Evolutionary conservation across 2,113 vertebrate species (phyloP), one percentile per base, ranked within the genome.

Genomic region (Catagonus wagneri): DNA sequence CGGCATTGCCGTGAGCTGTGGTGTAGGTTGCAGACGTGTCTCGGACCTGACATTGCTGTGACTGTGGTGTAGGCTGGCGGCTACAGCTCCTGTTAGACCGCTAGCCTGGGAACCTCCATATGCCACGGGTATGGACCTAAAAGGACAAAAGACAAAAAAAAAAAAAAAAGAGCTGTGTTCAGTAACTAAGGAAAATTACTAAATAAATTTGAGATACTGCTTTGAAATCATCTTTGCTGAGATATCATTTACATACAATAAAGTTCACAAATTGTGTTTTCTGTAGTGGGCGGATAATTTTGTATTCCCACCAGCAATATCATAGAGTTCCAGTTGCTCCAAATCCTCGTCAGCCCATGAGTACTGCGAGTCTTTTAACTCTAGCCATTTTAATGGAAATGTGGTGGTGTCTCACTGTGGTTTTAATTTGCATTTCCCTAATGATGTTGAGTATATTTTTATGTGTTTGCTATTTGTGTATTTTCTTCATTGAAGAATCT

Each of bases 351-450:
- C 32, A 79, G 52, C 20, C 1, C 8, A 74, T 69, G 36, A 13
- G 12, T 69, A 23, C 69, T 86, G 12, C 68, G 25, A 12, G 50
- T 36, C 44, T 83, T 50, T 69, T 17, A 36, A 36, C 83, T 71
- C 19, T 58, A 22, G 11, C 32, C 36, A 72, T 79, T 89, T 94
- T 74, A 16, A 32, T 75, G 44, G 54, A 2, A 34, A 32, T 34
- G 3, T 32, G 29, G 4, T 61, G 15, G 23, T 44, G 69, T 93
- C 36, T 89, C 9, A 36, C 20, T 90, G 72, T 79, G 52, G 52
- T 90, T 86, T 91, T 87, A 20, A 52, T 94, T 87, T 44, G 27
- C 36, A 22, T 86, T 86, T 80, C 32, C 16, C 20, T 90, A 60
- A 81, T 6, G 15, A 60, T n/a, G 34, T 44, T 44, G 44, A 44